Conservation (phyloP, 23 tunicate species). For the Phallusia fumigata region DNA sequence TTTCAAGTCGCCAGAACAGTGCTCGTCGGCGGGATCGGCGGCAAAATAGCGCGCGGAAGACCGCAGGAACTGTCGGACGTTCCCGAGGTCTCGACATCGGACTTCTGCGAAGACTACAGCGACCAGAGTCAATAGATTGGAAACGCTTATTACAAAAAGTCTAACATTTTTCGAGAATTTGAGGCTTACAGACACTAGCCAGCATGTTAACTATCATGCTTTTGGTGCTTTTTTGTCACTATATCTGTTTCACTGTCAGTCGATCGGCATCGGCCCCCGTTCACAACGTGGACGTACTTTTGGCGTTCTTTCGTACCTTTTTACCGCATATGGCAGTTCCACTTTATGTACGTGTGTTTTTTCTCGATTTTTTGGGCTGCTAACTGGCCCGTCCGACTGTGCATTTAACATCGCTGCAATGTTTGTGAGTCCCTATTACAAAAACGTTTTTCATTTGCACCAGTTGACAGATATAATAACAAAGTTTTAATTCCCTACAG, state of each 20-base stretch:
- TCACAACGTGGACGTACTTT: neutral
- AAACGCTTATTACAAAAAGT: neutral
- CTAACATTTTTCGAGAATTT: no score
- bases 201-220: no score
- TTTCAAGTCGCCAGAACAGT: constrained; percentile 44
- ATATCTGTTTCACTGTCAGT: neutral
- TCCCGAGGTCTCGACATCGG: constrained; percentile 88
- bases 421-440: no score
- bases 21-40: constrained; percentile 13
- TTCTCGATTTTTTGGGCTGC: no score
- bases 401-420: no score
- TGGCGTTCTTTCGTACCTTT: neutral
- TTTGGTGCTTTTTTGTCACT: neutral
- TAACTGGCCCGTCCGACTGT: no score
- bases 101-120: constrained; percentile 91
- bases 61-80: constrained; percentile 82
- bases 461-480: no score
- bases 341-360: neutral
- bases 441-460: no score
- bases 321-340: neutral
- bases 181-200: no score
- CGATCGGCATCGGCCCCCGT: no score
- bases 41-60: constrained; percentile 29
- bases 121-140: constrained; percentile 64
- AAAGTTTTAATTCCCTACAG: no score